Base-by-base conservation (phyloP, 2,113 vertebrate species). In the Physeter macrocephalus region DNA sequence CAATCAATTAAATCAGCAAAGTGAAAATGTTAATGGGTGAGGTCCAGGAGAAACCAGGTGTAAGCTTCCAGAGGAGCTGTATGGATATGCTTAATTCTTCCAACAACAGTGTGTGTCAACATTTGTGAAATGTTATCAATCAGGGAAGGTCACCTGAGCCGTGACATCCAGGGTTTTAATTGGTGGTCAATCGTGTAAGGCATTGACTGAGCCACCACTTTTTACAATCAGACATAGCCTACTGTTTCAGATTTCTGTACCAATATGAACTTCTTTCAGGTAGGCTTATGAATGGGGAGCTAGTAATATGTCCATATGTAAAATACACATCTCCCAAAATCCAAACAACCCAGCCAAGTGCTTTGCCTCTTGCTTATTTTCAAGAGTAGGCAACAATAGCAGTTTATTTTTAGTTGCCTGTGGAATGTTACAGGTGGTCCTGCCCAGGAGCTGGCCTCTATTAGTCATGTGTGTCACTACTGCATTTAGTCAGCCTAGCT, bases 381-480 rank as follows among this genome's bases (percentile, higher is more conserved):
- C 77, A 29, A 52, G 34, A 67, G 49, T 13, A 41, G 29, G 36
- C 27, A 62, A 78, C 21, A 75, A 41, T 1, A 75, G 4, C 49
- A 54, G 23, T 36, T 87, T 74, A 20, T 46, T 41, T n/a, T 41
- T 25, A 52, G 13, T 14, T 41, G 6, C 27, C 36, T 75, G 27
- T 82, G 66, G 49, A 18, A 41, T n/a, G 57, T 81, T 66, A 18
- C 15, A 41, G 18, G 10, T 29, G 29, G 17, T 67, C 23, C 23
- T 69, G 7, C 29, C 23, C 17, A 83, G 29, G 14, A 80, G 14
- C 17, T 2, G 20, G 18, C 5, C 36, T 86, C 54, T 85, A 36
- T 11, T 12, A 21, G 64, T 57, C 36, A 21, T 5, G 1, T 1
- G 10, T 36, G 5, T 57, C 27, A 34, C 41, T 14, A 71, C 0